Evolutionary conservation across 2,797 vertebrate species (phyloP).

Genomic region (Apodemus agrarius): DNA sequence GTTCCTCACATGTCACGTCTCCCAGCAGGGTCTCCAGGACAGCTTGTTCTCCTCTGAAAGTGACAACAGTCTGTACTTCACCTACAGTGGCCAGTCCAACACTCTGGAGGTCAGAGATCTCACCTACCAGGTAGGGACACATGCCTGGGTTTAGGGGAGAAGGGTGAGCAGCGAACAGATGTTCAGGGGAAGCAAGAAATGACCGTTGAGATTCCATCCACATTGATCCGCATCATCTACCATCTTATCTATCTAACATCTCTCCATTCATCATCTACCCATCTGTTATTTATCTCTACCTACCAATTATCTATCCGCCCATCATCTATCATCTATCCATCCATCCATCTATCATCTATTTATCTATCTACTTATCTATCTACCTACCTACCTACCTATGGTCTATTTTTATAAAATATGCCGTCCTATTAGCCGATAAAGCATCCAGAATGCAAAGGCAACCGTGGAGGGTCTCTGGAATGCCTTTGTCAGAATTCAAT

Average conservation of each 20-base stretch:
- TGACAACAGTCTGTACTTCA: constrained; percentile 97
- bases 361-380: neutral
- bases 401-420: neutral
- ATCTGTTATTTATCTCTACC: neutral
- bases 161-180: neutral
- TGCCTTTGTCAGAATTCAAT: neutral
- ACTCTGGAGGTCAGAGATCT: constrained; percentile 94
- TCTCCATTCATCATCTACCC: no score
- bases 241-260: neutral
- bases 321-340: neutral
- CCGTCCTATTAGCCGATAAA: neutral
- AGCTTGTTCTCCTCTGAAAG: constrained; percentile 91
- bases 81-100: constrained; percentile 93
- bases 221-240: neutral
- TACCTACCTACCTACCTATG: neutral
- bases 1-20: constrained; percentile 14
- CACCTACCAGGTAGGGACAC: constrained; percentile 92
- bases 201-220: neutral
- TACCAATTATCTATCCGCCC: neutral
- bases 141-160: neutral
- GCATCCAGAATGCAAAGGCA: neutral
- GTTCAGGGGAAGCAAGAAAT: neutral
- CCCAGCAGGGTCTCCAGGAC: constrained; percentile 85
- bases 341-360: neutral
- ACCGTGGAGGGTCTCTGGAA: neutral